These are phyloP conservation scores for Propithecus coquereli DNA, from an alignment of 2,113 vertebrate genomes.

Conservation along the genomic window DNA sequence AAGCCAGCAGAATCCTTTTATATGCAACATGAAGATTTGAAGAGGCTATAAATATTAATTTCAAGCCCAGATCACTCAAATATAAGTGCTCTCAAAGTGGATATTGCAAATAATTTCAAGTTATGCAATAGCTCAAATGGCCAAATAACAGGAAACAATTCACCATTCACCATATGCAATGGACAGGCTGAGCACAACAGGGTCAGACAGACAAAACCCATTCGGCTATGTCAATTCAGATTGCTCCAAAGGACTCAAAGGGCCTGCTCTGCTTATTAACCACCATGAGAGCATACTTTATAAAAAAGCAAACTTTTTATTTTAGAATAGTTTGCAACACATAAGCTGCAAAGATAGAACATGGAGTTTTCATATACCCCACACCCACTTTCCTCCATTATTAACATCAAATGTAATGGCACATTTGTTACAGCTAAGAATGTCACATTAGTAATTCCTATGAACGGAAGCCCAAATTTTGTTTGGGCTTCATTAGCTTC, in stretches of 20 bases:
- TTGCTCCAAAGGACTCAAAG: background rate
- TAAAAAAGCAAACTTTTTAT: background rate
- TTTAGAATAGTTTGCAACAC: background rate
- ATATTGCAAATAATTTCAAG: slow-evolving; percentile 54
- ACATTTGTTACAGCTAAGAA: background rate
- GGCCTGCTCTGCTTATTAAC: background rate
- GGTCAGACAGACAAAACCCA: background rate
- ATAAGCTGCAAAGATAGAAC: background rate
- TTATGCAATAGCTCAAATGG: background rate
- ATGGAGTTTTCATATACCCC: background rate
- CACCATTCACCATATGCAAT: background rate
- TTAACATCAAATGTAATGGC: too few species aligned
- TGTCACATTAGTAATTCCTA: background rate
- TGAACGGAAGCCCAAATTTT: background rate
- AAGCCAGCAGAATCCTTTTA: slow-evolving; percentile 3
- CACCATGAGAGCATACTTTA: background rate
- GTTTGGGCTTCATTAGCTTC: background rate
- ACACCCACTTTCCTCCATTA: background rate
- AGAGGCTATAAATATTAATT: slow-evolving; percentile 43
- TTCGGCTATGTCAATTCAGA: background rate
- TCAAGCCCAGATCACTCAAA: slow-evolving; percentile 34
- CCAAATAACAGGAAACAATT: background rate
- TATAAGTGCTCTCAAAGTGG: slow-evolving; percentile 44
- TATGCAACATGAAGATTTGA: background rate
- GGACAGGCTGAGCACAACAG: background rate